Evolutionary conservation across 2,888 invertebrate genomes (phyloP), one percentile per base, ranked within the genome.

Genomic region (Aquatica leii): DNA sequence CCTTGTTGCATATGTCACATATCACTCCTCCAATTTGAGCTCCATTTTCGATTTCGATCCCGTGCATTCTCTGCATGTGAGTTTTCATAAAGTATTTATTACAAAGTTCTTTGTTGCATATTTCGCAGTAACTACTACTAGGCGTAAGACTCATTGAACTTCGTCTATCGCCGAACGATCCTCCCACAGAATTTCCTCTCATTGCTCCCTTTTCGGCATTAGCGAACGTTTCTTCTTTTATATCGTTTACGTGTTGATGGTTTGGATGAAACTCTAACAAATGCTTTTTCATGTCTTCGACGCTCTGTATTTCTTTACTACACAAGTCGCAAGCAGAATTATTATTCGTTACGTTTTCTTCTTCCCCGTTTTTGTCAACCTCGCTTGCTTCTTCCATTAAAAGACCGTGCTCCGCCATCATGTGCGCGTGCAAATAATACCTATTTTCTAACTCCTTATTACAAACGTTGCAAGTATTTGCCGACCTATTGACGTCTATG

Each of bases 61-160:
- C 95, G 82, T 96, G 99, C 95, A 99, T 98, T 79, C 97, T 91
- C 79, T 97, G 92, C 95, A 98, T 98, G 84, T 99, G 99, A 1
- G 98, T 98, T 81, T 98, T 96, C 92, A 99, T 95, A 82, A 99
- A 99, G 81, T 99, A 99, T 82, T 99, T 99, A 85, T 99, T 99
- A 85, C 98, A 99, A 73, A 99, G 84, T 83, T 98, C 97, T 82
- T 98, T 98, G 84, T 98, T 97, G 83, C 98, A 98, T 69, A 98
- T 96, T 80, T 97, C 97, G 80, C 98, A 98, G 81, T 95, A 96
- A 77, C 95, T 95, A 66, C 92, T 93, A 1, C 93, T 90, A 0
- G 90, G 89, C 0, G 88, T 88, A 63, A 87, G 78, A 35, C 86
- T 87, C 73, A 86, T 84, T 0, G 89, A 87, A 41, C 87, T 82